These are phyloP conservation scores for Heloderma charlesbogerti DNA, from an alignment of 2,113 vertebrate species.

Conservation along the genomic window DNA sequence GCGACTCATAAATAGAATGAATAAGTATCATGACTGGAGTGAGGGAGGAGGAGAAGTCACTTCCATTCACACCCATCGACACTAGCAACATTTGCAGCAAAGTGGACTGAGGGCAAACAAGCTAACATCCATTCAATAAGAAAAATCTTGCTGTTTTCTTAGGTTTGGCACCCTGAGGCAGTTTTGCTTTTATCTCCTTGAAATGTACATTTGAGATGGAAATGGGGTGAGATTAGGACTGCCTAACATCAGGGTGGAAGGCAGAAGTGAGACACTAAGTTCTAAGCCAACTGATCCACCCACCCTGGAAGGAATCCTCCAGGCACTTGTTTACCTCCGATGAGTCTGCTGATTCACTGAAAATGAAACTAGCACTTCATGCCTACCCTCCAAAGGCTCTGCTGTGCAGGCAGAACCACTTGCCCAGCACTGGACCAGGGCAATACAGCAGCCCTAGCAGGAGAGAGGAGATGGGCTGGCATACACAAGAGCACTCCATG, in stretches of 20 bases:
- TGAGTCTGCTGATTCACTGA: not conserved
- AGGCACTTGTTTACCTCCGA: not conserved
- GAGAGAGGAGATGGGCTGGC: not conserved
- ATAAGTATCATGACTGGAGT: not conserved
- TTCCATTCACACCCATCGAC: too few relatives aligned
- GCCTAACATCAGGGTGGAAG: not conserved
- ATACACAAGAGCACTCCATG: not conserved
- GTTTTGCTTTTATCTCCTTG: not conserved
- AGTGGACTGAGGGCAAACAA: not conserved
- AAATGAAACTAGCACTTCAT: not conserved
- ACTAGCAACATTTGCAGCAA: not conserved
- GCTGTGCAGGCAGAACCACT: not conserved
- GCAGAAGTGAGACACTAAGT: not conserved
- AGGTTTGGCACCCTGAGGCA: not conserved
- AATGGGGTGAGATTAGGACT: not conserved
- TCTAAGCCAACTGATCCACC: not conserved
- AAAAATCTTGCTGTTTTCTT: not conserved
- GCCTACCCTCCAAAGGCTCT: not conserved
- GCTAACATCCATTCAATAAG: not conserved
- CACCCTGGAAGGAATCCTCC: not conserved
- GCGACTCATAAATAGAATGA: too few relatives aligned
- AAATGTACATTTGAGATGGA: not conserved
- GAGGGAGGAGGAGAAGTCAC: not conserved
- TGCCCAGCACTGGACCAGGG: not conserved
- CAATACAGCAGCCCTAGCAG: not conserved